Base-by-base conservation (phyloP, 2,888 invertebrate genomes). In the Xylocampa areola region DNA sequence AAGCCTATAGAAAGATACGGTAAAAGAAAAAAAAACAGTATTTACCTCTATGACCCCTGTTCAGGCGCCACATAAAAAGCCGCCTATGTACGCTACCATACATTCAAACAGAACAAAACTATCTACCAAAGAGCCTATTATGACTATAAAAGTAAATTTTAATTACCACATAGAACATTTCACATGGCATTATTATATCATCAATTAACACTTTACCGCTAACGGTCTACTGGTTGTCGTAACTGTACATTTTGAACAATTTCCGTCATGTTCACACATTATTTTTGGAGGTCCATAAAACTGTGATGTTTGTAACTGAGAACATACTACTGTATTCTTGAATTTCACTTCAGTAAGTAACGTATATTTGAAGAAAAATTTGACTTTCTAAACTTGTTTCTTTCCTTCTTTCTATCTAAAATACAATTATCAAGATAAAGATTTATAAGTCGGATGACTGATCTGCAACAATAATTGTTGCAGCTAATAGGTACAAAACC, bases 201-300 rank as follows among this genome's bases (percentile, higher is more conserved):
- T 61, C 75, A 77, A 75, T 79, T 81, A 79, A 61, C 67, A 55
- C 45, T 44, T 48, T 44, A 53, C 62, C 54, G 75, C 70, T 76
- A 79, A 74, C 61, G 62, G 59, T 45, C 21, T 32, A 32, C 44
- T 30, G 29, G 40, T 64, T 52, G 62, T 66, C 51, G 39, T 69
- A 68, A 71, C 69, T 65, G 73, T 73, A 68, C 11, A 55, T 55
- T 68, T 69, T 43, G 32, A 59, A 52, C 64, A 69, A 71, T 67
- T 68, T 70, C 60, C 67, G 63, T 65, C 44, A 33, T 60, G 63
- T 68, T 69, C 59, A 63, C 59, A 58, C 58, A 58, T 39, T 59
- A 62, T 63, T 62, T 62, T 45, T 47, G 16, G 23, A 51, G 48
- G 45, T 32, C 52, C 63, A 63, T 67, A 63, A 54, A 68, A 47